Conservation (phyloP, 2,888 invertebrate species). For the Eilema depressum region DNA sequence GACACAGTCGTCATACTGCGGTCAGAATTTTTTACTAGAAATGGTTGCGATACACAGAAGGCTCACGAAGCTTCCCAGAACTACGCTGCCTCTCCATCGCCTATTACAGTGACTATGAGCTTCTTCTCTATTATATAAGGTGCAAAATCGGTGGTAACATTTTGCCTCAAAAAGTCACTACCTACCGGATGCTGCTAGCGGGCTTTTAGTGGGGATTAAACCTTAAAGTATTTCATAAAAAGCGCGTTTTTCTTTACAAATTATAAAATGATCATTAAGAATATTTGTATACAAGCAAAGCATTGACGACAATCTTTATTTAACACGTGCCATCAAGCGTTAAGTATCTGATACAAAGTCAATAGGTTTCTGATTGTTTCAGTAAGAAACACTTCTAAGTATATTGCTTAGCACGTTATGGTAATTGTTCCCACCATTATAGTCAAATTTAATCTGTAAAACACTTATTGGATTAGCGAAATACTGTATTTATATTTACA, state of each 20-base stretch:
- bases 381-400: conserved; percentile 43
- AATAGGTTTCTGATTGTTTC: conserved; percentile 61
- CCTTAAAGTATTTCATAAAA: neutral
- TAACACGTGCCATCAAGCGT: conserved; percentile 48
- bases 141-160: no score
- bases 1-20: no score
- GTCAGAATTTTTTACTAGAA: no score
- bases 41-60: no score
- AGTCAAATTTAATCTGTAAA: conserved; percentile 49
- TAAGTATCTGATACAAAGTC: conserved; percentile 40
- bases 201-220: neutral
- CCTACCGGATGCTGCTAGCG: no score
- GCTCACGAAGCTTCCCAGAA: no score
- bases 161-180: no score
- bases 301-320: neutral
- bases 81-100: no score
- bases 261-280: no score
- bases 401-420: conserved; percentile 66
- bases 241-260: no score
- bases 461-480: conserved; percentile 48
- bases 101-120: no score
- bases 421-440: conserved; percentile 67
- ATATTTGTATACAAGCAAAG: neutral
- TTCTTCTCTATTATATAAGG: no score
- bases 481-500: neutral